phyloP scores from a whole-genome alignment of 2,888 invertebrate genomes.

The Matsumyia berberina region DNA sequence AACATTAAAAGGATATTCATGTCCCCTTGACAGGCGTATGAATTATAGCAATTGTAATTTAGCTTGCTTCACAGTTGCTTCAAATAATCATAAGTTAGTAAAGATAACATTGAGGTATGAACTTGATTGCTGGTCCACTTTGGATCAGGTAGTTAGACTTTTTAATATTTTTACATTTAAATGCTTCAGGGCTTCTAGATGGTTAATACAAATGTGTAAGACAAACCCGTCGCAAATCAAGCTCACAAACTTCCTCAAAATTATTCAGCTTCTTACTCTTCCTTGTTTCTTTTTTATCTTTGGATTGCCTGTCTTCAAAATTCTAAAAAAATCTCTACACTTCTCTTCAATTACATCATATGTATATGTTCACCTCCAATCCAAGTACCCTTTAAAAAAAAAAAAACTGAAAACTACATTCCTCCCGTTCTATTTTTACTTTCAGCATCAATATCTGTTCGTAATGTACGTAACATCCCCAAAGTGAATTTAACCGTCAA shows the following conservation, averaged over 20 bases:
- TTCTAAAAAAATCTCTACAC: background rate
- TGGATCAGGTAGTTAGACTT: too few species aligned
- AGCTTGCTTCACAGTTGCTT: too few species aligned
- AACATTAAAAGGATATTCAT: too few species aligned
- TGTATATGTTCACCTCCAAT: background rate
- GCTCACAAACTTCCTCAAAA: slow-evolving; percentile 27
- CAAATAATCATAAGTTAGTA: too few species aligned
- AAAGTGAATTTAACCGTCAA: slow-evolving; percentile 83
- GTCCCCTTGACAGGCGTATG: too few species aligned
- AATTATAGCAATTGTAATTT: too few species aligned
- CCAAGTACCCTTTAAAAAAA: background rate
- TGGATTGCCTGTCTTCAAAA: background rate
- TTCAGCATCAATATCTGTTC: slow-evolving; percentile 90
- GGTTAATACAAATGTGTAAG: too few species aligned
- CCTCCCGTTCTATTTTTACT: slow-evolving; percentile 77
- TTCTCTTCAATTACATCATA: background rate
- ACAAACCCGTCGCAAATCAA: background rate
- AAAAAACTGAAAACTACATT: slow-evolving; percentile 2
- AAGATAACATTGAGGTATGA: too few species aligned
- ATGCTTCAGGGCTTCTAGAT: too few species aligned
- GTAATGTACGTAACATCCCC: slow-evolving; percentile 84
- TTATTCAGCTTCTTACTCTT: slow-evolving; percentile 1
- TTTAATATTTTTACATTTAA: too few species aligned
- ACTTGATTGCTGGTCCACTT: too few species aligned
- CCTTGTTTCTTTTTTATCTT: background rate